phyloP scores from a whole-genome alignment of 2,888 invertebrate genomes.

The Silvanus unidentatus region DNA sequence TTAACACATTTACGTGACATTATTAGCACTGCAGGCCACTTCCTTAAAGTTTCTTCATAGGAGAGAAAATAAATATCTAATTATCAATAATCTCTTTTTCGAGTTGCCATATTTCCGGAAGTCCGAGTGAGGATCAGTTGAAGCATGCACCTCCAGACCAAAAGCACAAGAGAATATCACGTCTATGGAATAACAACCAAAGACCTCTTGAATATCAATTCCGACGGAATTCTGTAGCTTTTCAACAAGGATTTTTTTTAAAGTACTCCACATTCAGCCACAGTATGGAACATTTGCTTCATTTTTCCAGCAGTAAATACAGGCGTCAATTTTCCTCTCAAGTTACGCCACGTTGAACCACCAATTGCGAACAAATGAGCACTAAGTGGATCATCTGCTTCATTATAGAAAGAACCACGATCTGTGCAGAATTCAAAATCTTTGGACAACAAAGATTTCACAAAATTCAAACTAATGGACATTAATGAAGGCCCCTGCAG shows the following conservation, averaged over 20 bases:
- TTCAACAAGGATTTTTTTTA: constrained; percentile 3
- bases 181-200: constrained; percentile 50
- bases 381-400: constrained; percentile 53
- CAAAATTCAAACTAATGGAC: constrained; percentile 25
- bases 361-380: constrained; percentile 3
- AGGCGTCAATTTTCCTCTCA: constrained; percentile 8
- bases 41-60: constrained; percentile 3
- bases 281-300: constrained; percentile 52
- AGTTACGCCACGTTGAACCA: constrained; percentile 7
- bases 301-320: constrained; percentile 58
- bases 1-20: background rate
- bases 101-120: constrained; percentile 36
- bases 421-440: constrained; percentile 58
- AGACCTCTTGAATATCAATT: constrained; percentile 7
- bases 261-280: constrained; percentile 5
- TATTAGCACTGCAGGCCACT: background rate
- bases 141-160: constrained; percentile 52
- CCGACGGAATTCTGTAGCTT: background rate
- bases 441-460: constrained; percentile 48
- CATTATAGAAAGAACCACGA: constrained; percentile 54
- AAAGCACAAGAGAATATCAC: constrained; percentile 54
- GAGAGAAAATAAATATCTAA: background rate
- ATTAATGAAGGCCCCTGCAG: constrained; percentile 13
- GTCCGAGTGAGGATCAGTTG: constrained; percentile 46
- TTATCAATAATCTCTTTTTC: too few species aligned